Conservation (phyloP, 2,797 vertebrate genomes). For the Myoxocephalus aenaeus region DNA sequence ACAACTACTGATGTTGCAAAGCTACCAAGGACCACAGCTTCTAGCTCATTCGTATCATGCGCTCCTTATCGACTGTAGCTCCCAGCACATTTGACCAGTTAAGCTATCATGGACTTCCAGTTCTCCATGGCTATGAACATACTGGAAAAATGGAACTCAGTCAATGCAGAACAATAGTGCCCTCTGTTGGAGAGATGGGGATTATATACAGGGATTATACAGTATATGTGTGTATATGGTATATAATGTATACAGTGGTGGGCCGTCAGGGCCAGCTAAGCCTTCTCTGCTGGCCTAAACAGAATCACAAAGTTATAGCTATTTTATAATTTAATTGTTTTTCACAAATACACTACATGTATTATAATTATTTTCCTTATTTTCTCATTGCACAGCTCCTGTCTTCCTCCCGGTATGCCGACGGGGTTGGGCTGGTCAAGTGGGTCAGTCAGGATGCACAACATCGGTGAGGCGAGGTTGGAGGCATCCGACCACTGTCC, state of each 20-base stretch:
- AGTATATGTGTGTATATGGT: background rate
- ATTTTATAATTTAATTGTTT: too few relatives aligned
- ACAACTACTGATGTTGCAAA: background rate
- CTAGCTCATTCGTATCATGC: background rate
- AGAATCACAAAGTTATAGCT: too few relatives aligned
- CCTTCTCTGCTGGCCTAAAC: too few relatives aligned
- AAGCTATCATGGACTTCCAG: background rate
- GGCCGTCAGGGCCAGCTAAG: too few relatives aligned
- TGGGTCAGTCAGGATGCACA: too few relatives aligned
- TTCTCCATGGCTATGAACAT: background rate
- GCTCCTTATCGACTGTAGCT: slow-evolving; percentile 10
- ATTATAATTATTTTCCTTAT: too few relatives aligned
- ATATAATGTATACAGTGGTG: background rate
- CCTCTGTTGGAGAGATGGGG: slow-evolving; percentile 49
- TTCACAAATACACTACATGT: too few relatives aligned
- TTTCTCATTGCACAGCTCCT: too few relatives aligned
- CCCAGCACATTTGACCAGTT: background rate
- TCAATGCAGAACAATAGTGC: slow-evolving; percentile 22
- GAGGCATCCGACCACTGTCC: too few relatives aligned
- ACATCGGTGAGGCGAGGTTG: too few relatives aligned
- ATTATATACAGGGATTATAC: background rate
- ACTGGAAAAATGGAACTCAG: background rate
- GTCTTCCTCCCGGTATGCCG: too few relatives aligned
- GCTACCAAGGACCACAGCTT: background rate
- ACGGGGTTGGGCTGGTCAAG: too few relatives aligned